Percentiles rank a stretch among this genome's conserved stretches.
phyloP scores from a whole-genome alignment of 2,888 invertebrate species.

The Elegia similella region DNA sequence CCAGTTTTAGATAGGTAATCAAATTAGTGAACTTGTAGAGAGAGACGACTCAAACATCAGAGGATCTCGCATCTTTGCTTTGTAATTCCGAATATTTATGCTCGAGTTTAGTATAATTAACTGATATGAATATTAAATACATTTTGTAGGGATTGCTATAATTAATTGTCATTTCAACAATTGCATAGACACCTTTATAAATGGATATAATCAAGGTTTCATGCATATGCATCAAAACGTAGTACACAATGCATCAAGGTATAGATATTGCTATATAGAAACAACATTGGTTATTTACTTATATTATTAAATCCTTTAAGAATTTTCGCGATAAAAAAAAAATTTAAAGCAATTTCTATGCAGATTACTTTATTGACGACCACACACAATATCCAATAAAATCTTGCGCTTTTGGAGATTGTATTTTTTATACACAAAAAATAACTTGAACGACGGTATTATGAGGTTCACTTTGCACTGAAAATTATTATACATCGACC shows the following conservation, averaged over 20 bases:
- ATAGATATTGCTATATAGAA: no score
- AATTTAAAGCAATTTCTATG: conserved; percentile 6
- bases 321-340: neutral
- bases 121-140: neutral
- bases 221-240: no score
- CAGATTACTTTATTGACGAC: conserved; percentile 7
- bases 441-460: conserved; percentile 2
- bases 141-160: neutral
- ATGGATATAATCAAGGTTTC: no score
- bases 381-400: conserved; percentile 9
- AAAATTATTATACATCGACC: neutral
- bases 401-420: conserved; percentile 13
- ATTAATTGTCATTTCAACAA: no score
- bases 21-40: neutral
- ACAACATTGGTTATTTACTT: neutral
- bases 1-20: conserved; percentile 4
- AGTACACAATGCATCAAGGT: no score
- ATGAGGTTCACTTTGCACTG: conserved; percentile 4
- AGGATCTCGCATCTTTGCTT: neutral
- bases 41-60: neutral
- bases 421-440: conserved; percentile 8
- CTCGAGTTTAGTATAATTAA: neutral
- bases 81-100: no score
- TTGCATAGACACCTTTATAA: no score
- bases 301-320: neutral